Conservation (phyloP, 2,888 invertebrate genomes). For the Leucophenga montana region DNA sequence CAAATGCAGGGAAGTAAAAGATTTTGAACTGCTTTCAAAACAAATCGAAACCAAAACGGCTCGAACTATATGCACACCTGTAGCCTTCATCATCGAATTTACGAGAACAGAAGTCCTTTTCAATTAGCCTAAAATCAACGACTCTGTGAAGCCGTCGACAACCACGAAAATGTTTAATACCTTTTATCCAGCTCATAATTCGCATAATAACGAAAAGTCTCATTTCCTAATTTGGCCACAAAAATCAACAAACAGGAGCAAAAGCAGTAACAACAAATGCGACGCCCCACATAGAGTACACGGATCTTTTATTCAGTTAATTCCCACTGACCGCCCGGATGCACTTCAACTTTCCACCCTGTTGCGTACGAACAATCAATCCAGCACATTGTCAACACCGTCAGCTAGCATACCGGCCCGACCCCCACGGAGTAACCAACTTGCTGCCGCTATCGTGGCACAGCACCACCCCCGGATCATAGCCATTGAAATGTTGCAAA, state of each 20-base stretch:
- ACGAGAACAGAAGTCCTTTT: constrained; percentile 44
- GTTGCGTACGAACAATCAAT: constrained; percentile 69
- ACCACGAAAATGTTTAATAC: constrained; percentile 62
- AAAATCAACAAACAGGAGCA: constrained; percentile 51
- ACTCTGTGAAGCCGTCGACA: constrained; percentile 25
- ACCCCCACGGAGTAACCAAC: constrained; percentile 9
- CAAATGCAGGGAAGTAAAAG: neutral
- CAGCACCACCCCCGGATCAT: constrained; percentile 29
- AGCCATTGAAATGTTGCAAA: constrained; percentile 60
- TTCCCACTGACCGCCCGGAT: constrained; percentile 63
- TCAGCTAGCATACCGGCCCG: neutral
- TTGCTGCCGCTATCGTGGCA: neutral
- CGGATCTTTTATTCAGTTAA: constrained; percentile 26
- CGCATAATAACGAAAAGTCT: constrained; percentile 67
- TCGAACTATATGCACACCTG: constrained; percentile 23
- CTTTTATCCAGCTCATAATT: constrained; percentile 69
- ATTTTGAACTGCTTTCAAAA: constrained; percentile 49
- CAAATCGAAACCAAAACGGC: constrained; percentile 36
- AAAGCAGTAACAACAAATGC: constrained; percentile 16
- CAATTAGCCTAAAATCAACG: constrained; percentile 66
- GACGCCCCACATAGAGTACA: constrained; percentile 3
- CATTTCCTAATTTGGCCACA: constrained; percentile 62
- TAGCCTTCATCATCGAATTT: constrained; percentile 5
- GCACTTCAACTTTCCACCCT: constrained; percentile 71
- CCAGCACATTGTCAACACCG: constrained; percentile 8